phyloP scores from a whole-genome alignment of 2,888 invertebrate species.

The Ferrisia virgata region DNA sequence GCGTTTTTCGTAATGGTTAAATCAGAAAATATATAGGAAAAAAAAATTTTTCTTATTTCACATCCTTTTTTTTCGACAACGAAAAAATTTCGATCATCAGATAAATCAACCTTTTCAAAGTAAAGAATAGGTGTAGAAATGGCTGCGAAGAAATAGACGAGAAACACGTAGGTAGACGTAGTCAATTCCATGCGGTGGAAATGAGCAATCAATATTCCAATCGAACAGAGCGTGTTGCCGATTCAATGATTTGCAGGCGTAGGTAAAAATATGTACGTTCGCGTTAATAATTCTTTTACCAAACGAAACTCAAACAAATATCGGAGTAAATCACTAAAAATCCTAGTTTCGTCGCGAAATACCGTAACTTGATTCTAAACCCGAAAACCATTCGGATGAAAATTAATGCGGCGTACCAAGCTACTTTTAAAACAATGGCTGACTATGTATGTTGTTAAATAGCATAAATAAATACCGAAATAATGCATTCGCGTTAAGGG shows the following conservation, averaged over 20 bases:
- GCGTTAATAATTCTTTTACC: background rate
- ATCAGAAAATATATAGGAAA: background rate
- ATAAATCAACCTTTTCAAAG: background rate
- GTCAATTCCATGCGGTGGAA: too few relatives aligned
- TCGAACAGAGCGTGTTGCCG: background rate
- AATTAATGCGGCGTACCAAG: constrained; percentile 8
- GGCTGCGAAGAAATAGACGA: too few relatives aligned
- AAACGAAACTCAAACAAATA: background rate
- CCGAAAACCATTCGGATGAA: background rate
- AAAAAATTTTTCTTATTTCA: background rate
- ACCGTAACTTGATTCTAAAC: background rate
- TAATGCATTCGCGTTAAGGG: constrained; percentile 22
- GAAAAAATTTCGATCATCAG: background rate
- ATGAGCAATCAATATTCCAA: background rate
- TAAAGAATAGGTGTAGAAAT: too few relatives aligned
- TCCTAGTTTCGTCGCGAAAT: background rate
- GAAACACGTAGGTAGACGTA: too few relatives aligned
- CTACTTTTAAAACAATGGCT: constrained; percentile 37
- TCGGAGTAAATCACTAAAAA: background rate
- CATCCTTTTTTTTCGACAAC: background rate
- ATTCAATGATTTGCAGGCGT: background rate
- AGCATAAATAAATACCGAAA: constrained; percentile 41
- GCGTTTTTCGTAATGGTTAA: background rate
- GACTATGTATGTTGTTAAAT: constrained; percentile 10
- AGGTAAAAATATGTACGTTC: background rate